Conservation (phyloP, 1,140 invertebrate species). For the Helicoverpa armigera region DNA sequence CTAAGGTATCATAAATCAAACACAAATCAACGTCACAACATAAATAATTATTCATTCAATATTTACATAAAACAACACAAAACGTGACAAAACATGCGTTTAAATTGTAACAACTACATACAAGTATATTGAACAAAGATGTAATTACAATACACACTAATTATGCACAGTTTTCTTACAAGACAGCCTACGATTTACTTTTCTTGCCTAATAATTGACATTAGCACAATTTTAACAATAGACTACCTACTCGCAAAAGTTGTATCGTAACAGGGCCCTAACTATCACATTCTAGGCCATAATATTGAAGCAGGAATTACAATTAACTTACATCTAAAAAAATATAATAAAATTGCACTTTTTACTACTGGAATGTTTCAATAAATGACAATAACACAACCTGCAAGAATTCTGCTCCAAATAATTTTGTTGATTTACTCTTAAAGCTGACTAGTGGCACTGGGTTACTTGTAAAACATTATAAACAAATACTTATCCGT, state of each 20-base stretch:
- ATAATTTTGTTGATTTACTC: constrained; percentile 4
- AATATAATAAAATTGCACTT: constrained; percentile 33
- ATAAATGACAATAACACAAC: constrained; percentile 33
- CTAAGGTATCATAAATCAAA: constrained; percentile 72
- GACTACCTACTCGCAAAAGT: neutral
- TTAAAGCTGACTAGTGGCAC: constrained; percentile 52
- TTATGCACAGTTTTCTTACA: constrained; percentile 10
- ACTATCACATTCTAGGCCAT: constrained; percentile 35
- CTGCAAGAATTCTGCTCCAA: constrained; percentile 2
- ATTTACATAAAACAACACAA: constrained; percentile 71
- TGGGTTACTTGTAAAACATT: constrained; percentile 25
- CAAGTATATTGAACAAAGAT: too few relatives aligned
- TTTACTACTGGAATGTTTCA: constrained; percentile 38
- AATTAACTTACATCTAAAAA: constrained; percentile 27
- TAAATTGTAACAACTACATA: constrained; percentile 31
- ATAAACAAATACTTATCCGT: constrained; percentile 34
- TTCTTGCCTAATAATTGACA: too few relatives aligned
- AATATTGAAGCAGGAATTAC: constrained; percentile 15
- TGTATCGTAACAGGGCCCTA: neutral
- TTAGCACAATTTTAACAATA: neutral
- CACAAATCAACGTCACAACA: constrained; percentile 75
- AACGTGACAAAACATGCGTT: constrained; percentile 50
- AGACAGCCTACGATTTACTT: neutral
- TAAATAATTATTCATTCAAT: constrained; percentile 79
- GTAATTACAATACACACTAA: constrained; percentile 23